Percentiles rank a stretch among this genome's conserved stretches.
Evolutionary conservation across 2,888 invertebrate genomes (phyloP).

Genomic region (Leucophenga maculata): DNA sequence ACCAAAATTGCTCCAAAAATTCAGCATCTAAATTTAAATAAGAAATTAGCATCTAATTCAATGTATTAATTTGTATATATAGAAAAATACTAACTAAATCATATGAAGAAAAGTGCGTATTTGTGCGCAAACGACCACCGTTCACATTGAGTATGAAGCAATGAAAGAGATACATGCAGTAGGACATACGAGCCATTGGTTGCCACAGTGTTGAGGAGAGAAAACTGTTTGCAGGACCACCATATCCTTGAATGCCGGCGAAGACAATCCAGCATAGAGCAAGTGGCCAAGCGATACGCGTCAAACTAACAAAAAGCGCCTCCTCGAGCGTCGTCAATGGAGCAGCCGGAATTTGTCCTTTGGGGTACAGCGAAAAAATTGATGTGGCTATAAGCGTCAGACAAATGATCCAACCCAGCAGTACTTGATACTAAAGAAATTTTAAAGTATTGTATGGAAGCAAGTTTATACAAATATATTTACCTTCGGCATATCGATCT

Average conservation of each 20-base stretch:
- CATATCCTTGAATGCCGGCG: constrained; percentile 61
- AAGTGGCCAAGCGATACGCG: constrained; percentile 62
- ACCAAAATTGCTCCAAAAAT: constrained; percentile 5
- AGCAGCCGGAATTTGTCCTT: constrained; percentile 35
- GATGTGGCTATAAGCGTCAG: constrained; percentile 46
- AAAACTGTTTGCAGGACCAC: constrained; percentile 58
- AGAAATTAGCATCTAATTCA: too few relatives aligned
- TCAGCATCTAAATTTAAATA: background rate
- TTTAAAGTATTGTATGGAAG: too few relatives aligned
- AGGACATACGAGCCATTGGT: constrained; percentile 61
- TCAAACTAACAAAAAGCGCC: constrained; percentile 59
- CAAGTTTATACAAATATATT: too few relatives aligned
- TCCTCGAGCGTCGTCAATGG: constrained; percentile 47
- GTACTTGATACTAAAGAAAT: background rate
- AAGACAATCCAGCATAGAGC: constrained; percentile 61
- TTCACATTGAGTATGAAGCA: constrained; percentile 52
- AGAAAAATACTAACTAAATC: constrained; percentile 50
- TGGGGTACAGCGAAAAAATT: constrained; percentile 53
- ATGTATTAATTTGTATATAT: background rate
- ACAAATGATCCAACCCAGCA: constrained; percentile 53
- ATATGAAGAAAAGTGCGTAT: constrained; percentile 56
- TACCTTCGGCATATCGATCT: constrained; percentile 44
- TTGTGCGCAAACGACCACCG: constrained; percentile 47
- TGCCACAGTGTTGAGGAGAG: constrained; percentile 61
- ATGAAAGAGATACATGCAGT: constrained; percentile 61